These are phyloP conservation scores for Tinamus major DNA, from an alignment of 2,797 vertebrate genomes.

Conservation along the genomic window DNA sequence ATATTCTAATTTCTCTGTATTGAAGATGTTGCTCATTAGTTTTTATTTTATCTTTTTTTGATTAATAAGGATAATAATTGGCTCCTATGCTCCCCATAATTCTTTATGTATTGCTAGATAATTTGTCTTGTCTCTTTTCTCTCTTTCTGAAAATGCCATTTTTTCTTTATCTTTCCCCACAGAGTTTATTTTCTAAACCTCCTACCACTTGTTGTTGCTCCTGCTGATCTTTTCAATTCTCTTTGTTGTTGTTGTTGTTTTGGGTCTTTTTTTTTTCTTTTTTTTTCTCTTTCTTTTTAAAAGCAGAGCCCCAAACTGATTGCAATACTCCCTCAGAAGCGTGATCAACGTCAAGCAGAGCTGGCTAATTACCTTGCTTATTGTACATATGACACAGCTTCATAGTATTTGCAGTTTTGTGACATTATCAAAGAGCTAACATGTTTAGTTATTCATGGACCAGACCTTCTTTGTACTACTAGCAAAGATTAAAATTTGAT, in stretches of 20 bases:
- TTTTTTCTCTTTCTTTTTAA: neutral
- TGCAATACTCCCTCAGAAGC: neutral
- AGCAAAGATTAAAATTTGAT: neutral
- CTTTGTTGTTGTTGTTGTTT: no score
- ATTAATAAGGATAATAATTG: neutral
- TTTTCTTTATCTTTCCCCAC: neutral
- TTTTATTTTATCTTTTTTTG: neutral
- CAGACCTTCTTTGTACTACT: neutral
- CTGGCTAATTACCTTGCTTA: neutral
- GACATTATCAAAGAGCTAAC: neutral
- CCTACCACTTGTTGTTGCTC: neutral
- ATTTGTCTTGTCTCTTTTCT: neutral
- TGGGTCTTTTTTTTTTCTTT: neutral
- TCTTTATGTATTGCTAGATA: neutral
- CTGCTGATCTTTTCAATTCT: neutral
- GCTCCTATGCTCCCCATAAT: neutral
- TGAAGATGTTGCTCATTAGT: neutral
- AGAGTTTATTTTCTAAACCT: neutral
- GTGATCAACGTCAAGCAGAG: neutral
- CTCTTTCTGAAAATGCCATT: neutral
- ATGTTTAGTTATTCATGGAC: neutral
- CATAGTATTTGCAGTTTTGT: neutral
- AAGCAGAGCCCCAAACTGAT: neutral
- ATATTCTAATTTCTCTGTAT: neutral
- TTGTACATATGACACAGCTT: neutral